phyloP scores from a whole-genome alignment of 1,140 invertebrate genomes.

The Ceratoteleas bidentatus region DNA sequence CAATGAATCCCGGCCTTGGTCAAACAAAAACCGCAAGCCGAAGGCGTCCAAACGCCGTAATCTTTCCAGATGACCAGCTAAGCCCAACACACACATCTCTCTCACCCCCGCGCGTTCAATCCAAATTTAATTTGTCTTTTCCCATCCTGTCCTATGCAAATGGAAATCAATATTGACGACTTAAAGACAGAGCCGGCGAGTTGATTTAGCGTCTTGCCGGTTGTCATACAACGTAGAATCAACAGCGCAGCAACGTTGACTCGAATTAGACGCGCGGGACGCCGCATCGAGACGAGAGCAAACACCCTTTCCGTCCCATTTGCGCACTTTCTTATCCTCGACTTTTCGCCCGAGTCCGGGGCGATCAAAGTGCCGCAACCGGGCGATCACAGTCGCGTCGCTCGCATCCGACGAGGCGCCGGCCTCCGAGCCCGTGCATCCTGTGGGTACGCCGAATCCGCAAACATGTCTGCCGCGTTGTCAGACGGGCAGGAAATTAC shows the following conservation, averaged over 20 bases:
- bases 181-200: constrained; percentile 5
- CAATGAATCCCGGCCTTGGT: too few species aligned
- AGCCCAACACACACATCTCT: too few species aligned
- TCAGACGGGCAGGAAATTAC: constrained; percentile 82
- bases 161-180: constrained; percentile 20
- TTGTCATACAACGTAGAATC: constrained; percentile 19
- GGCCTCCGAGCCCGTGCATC: constrained; percentile 2
- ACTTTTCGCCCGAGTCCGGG: constrained; percentile 21
- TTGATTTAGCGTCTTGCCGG: constrained; percentile 5
- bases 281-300: background rate
- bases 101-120: background rate
- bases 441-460: constrained; percentile 70
- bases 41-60: too few species aligned
- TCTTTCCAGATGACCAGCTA: too few species aligned
- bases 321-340: constrained; percentile 18
- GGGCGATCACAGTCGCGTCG: constrained; percentile 29
- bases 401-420: constrained; percentile 7
- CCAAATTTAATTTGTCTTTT: constrained; percentile 23
- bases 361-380: constrained; percentile 43
- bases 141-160: constrained; percentile 9
- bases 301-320: constrained; percentile 17
- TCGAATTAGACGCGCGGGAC: constrained; percentile 1
- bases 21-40: too few species aligned
- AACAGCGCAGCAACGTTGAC: constrained; percentile 17
- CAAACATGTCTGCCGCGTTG: constrained; percentile 80